These are phyloP conservation scores for Vanessa atalanta DNA, from an alignment of 1,140 invertebrate genomes.

Conservation along the genomic window DNA sequence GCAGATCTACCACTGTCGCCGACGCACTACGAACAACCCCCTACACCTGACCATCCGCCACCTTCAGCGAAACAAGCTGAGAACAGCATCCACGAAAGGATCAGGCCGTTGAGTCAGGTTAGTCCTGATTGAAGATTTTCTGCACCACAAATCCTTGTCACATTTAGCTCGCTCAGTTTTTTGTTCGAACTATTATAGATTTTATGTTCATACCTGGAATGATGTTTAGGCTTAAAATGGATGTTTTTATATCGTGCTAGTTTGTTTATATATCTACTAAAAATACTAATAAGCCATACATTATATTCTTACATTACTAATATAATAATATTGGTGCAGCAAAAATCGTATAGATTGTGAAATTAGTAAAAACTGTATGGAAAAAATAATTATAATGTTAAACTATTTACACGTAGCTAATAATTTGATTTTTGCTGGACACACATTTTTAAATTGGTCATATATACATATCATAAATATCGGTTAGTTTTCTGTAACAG, in stretches of 20 bases:
- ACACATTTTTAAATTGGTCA: too few relatives aligned
- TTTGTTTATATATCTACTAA: not conserved
- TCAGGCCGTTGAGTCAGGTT: slow-evolving; percentile 94
- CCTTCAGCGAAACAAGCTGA: slow-evolving; percentile 95
- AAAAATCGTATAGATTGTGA: not conserved
- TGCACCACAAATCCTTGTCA: slow-evolving; percentile 15
- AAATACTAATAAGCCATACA: slow-evolving; percentile 5
- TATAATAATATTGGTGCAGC: not conserved
- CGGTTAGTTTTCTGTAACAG: too few relatives aligned
- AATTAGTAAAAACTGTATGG: not conserved
- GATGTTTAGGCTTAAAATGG: not conserved
- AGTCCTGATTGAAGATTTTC: slow-evolving; percentile 63
- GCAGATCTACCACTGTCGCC: slow-evolving; percentile 86
- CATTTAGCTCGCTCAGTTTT: not conserved
- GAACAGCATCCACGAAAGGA: slow-evolving; percentile 93
- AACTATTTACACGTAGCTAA: too few relatives aligned
- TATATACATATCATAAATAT: too few relatives aligned
- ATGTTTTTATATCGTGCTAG: not conserved
- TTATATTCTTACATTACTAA: not conserved
- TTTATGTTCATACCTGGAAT: not conserved
- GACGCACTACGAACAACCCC: slow-evolving; percentile 94
- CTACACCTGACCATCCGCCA: slow-evolving; percentile 96
- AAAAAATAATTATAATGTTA: too few relatives aligned
- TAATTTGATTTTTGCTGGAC: too few relatives aligned
- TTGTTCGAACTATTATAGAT: not conserved